These are phyloP conservation scores for Sisyra terminalis DNA, from an alignment of 2,888 invertebrate genomes.

Conservation along the genomic window DNA sequence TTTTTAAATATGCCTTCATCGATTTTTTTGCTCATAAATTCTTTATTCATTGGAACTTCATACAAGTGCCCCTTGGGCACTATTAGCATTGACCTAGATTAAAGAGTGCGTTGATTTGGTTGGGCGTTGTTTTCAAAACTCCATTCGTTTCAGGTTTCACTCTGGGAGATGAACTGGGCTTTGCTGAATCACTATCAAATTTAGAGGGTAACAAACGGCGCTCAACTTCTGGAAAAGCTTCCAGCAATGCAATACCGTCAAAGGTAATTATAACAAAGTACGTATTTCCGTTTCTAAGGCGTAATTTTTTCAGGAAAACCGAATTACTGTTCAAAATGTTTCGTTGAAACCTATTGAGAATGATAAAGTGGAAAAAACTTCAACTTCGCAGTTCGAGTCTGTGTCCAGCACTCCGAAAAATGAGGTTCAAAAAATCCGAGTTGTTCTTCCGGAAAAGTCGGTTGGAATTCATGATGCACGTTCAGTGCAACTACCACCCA, in stretches of 20 bases:
- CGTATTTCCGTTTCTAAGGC: background rate
- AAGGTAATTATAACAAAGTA: background rate
- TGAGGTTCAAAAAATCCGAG: constrained; percentile 2
- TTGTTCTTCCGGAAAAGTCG: constrained; percentile 6
- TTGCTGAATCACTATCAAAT: constrained; percentile 67
- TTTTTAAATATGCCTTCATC: too few species aligned
- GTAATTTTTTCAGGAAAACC: constrained; percentile 9
- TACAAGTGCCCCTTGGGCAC: too few species aligned
- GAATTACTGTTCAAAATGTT: constrained; percentile 10
- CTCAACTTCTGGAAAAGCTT: constrained; percentile 27
- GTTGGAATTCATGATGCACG: background rate
- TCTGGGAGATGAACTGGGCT: constrained; percentile 72
- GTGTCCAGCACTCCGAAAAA: background rate
- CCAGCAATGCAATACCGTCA: background rate
- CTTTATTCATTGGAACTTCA: too few species aligned
- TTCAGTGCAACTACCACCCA: background rate
- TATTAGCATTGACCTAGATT: too few species aligned
- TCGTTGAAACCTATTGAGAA: constrained; percentile 6
- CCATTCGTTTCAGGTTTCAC: constrained; percentile 52
- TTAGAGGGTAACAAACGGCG: constrained; percentile 53
- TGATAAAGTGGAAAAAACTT: constrained; percentile 7
- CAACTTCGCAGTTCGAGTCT: background rate
- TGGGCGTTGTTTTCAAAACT: too few species aligned
- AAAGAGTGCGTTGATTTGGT: too few species aligned
- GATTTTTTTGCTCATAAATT: too few species aligned